phyloP scores from a whole-genome alignment of 2,113 vertebrate species.

The Dinomys branickii region DNA sequence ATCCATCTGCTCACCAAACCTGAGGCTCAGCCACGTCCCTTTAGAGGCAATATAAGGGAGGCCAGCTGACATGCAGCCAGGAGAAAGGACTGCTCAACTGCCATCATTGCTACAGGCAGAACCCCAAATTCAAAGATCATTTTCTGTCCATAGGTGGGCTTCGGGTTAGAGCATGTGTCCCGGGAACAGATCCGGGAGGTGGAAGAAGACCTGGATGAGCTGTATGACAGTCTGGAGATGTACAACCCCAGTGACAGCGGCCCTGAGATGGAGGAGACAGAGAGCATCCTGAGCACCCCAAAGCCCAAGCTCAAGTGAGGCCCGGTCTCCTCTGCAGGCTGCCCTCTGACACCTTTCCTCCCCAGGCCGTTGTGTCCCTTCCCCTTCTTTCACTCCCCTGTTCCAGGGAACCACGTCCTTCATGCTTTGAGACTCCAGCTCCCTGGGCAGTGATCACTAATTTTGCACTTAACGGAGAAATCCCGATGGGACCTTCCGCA shows the following conservation, averaged over 20 bases:
- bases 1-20: not conserved
- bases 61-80: not conserved
- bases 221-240: slow-evolving; percentile 96
- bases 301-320: slow-evolving; percentile 93
- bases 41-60: not conserved
- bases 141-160: slow-evolving; percentile 88
- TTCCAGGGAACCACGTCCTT: not conserved
- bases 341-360: not conserved
- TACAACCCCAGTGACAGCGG: slow-evolving; percentile 98
- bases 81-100: not conserved
- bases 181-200: slow-evolving; percentile 95
- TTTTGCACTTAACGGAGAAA: not conserved
- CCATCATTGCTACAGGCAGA: not conserved
- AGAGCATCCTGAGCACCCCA: slow-evolving; percentile 96
- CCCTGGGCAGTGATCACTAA: not conserved
- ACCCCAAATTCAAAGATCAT: not conserved
- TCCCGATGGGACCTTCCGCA: not conserved
- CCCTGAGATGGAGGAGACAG: slow-evolving; percentile 95
- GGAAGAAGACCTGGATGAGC: slow-evolving; percentile 94
- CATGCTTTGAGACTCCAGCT: not conserved
- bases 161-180: slow-evolving; percentile 94
- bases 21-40: not conserved
- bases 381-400: not conserved
- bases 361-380: not conserved
- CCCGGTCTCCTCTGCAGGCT: not conserved